Conservation (phyloP, 2,113 vertebrate genomes). For the Porphyrio hochstetteri region DNA sequence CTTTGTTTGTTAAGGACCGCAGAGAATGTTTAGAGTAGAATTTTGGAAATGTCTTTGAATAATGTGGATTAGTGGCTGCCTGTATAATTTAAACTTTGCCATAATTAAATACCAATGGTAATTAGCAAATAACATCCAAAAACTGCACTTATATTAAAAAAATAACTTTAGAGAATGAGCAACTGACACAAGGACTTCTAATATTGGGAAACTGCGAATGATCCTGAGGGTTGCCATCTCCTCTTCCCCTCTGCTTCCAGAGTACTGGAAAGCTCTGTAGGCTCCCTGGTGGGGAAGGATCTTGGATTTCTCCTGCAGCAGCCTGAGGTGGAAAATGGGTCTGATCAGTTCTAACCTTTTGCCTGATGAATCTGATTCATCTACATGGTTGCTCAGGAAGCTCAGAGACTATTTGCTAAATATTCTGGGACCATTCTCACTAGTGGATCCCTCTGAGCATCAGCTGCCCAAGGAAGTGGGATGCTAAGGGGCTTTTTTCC, state of each 20-base stretch:
- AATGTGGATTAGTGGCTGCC: constrained; percentile 3
- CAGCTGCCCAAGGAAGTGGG: background rate
- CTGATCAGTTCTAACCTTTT: background rate
- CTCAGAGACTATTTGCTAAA: background rate
- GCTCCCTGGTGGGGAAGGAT: background rate
- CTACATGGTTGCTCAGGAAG: background rate
- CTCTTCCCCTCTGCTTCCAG: background rate
- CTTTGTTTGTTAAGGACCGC: constrained; percentile 44
- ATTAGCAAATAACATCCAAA: constrained; percentile 20
- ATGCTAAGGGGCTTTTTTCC: background rate
- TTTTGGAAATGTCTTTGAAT: background rate
- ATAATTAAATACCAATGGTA: constrained; percentile 5
- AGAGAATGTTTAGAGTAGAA: constrained; percentile 38
- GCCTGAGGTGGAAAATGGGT: background rate
- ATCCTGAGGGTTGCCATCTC: background rate
- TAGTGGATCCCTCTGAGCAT: background rate
- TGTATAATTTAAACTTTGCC: background rate
- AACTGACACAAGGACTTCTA: background rate
- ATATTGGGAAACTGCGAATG: background rate
- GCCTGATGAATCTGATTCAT: background rate
- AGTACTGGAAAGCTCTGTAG: background rate
- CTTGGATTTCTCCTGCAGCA: background rate
- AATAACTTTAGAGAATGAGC: background rate
- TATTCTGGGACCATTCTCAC: background rate
- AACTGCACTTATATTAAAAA: background rate